Evolutionary conservation across 2,113 vertebrate species (phyloP), one percentile per base, ranked within the genome.

Genomic region (Urocitellus parryii): DNA sequence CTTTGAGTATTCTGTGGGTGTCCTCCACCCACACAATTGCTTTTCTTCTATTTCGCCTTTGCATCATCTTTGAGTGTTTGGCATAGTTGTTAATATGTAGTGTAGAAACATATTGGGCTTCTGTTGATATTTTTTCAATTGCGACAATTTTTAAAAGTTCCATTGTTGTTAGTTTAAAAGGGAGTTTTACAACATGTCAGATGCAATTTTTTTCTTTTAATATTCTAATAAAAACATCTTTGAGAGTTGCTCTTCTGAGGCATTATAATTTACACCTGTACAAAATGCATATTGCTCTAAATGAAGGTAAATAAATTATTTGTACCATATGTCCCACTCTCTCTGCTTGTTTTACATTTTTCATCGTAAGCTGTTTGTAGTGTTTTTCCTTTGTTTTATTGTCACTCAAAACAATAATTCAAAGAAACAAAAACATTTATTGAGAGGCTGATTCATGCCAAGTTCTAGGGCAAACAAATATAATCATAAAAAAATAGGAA

Each of bases 191-290:
- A 96, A 45, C 20, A 73, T 74, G 32, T 82, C 56, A 91, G 91
- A 90, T 88, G 51, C 51, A 95, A 93, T 68, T 85, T 88, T 95
- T 88, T 95, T 86, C 34, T 92, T 96, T 94, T 83, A 85, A 78
- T 91, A 91, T 94, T 96, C 32, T 94, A 96, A 97, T 96, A 74
- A 78, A 95, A 95, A 85, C 25, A 4, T 86, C 45, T 94, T 91
- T 89, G 74, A 65, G 48, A 93, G 18, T 65, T 84, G 20, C 7
- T 91, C 61, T 91, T 97, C 74, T 45, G 22, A 94, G 48, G 29
- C 20, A 9, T 58, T 88, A 73, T 84, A 95, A 96, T 94, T 97
- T 95, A 65, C 10, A 97, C 76, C 34, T 91, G 86, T 39, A 67
- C 45, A 90, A 95, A 92, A 92, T 81, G 8, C 27, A 92, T 84